Conservation (phyloP, 2,888 invertebrate species). For the Epistrophe eligans region DNA sequence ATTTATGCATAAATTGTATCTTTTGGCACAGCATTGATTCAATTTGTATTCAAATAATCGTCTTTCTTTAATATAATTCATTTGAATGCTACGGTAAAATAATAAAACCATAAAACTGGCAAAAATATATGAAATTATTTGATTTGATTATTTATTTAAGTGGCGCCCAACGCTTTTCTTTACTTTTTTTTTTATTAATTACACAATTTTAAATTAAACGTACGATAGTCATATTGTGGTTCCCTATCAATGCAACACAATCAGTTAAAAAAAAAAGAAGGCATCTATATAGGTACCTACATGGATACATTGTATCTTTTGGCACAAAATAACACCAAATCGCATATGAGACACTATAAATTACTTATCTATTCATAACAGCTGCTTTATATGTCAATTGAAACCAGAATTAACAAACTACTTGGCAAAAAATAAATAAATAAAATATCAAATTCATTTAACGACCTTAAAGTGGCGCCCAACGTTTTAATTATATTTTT, state of each 20-base stretch:
- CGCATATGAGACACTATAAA: conserved; percentile 16
- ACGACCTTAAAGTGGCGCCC: conserved; percentile 60
- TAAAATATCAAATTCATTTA: conserved; percentile 32
- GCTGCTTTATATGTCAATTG: conserved; percentile 33
- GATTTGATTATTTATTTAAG: neutral
- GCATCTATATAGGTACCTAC: neutral
- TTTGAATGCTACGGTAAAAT: neutral
- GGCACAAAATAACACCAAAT: conserved; percentile 15
- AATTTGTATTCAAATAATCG: conserved; percentile 1
- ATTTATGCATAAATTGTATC: neutral
- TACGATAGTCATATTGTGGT: neutral
- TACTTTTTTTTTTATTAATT: too few relatives aligned
- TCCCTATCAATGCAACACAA: neutral
- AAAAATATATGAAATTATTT: neutral
- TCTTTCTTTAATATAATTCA: neutral
- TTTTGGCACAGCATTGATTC: neutral
- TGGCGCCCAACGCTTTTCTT: conserved; percentile 25
- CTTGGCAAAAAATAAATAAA: conserved; percentile 11
- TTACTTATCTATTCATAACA: conserved; percentile 35
- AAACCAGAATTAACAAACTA: conserved; percentile 38
- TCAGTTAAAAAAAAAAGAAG: neutral
- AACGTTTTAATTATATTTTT: conserved; percentile 19
- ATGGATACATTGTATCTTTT: conserved; percentile 23
- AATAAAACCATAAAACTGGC: neutral
- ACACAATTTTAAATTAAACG: neutral